Evolutionary conservation across 1,140 invertebrate genomes (phyloP).

Genomic region (Phymastichus coffea): DNA sequence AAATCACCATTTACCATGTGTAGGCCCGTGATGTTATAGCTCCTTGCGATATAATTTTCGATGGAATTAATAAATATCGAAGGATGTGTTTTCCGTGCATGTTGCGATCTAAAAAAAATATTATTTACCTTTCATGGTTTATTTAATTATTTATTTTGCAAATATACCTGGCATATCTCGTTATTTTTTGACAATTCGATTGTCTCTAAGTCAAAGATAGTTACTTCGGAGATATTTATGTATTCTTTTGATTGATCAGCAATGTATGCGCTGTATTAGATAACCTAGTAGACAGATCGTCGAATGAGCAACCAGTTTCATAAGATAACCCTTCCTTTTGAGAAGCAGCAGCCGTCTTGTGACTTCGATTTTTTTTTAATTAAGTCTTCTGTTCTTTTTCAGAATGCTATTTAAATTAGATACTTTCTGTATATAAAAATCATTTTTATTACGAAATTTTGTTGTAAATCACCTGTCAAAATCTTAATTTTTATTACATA

Average conservation of each 20-base stretch:
- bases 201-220: conserved; percentile 22
- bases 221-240: neutral
- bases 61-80: neutral
- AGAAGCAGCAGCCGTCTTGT: neutral
- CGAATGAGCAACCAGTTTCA: neutral
- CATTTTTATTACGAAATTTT: neutral
- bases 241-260: neutral
- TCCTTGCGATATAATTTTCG: neutral
- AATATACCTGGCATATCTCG: conserved; percentile 14
- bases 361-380: neutral
- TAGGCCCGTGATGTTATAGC: neutral
- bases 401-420: neutral
- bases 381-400: neutral
- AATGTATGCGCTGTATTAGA: neutral
- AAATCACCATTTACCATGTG: neutral
- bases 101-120: conserved; percentile 10
- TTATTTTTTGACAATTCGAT: neutral
- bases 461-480: neutral
- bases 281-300: neutral
- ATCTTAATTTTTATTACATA: conserved; percentile 10
- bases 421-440: neutral
- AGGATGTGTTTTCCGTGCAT: neutral
- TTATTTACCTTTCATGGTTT: neutral
- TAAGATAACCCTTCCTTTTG: conserved; percentile 19
- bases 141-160: neutral